Conservation (phyloP, 2,888 invertebrate species). For the Meganola albula region DNA sequence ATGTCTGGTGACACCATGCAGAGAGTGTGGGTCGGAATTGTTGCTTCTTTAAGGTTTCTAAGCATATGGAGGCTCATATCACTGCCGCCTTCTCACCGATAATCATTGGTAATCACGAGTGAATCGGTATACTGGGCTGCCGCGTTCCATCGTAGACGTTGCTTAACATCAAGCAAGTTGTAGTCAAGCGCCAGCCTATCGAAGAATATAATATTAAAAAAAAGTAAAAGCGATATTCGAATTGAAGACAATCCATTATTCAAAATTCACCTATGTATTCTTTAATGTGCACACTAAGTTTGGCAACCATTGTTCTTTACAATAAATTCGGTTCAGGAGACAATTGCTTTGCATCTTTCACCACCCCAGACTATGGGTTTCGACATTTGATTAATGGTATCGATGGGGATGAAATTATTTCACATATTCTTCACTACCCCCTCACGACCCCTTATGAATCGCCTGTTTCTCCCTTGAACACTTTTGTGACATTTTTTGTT, state of each 20-base stretch:
- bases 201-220: too few species aligned
- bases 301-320: constrained; percentile 37
- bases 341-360: constrained; percentile 61
- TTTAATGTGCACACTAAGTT: constrained; percentile 28
- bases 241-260: background rate
- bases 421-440: constrained; percentile 46
- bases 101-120: too few species aligned
- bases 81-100: too few species aligned
- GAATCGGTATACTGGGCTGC: too few species aligned
- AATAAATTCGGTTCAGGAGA: constrained; percentile 53
- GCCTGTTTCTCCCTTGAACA: constrained; percentile 26
- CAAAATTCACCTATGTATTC: constrained; percentile 12
- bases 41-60: too few species aligned
- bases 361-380: constrained; percentile 68
- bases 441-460: constrained; percentile 35
- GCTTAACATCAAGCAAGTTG: too few species aligned
- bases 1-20: too few species aligned
- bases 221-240: too few species aligned
- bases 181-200: too few species aligned
- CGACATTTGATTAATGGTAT: constrained; percentile 68
- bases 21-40: too few species aligned
- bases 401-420: constrained; percentile 49
- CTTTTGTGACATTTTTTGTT: constrained; percentile 24
- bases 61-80: too few species aligned
- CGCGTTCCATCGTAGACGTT: too few species aligned